These are phyloP conservation scores for Prionchulus punctatus DNA, from an alignment of 2,888 invertebrate genomes.

Conservation along the genomic window DNA sequence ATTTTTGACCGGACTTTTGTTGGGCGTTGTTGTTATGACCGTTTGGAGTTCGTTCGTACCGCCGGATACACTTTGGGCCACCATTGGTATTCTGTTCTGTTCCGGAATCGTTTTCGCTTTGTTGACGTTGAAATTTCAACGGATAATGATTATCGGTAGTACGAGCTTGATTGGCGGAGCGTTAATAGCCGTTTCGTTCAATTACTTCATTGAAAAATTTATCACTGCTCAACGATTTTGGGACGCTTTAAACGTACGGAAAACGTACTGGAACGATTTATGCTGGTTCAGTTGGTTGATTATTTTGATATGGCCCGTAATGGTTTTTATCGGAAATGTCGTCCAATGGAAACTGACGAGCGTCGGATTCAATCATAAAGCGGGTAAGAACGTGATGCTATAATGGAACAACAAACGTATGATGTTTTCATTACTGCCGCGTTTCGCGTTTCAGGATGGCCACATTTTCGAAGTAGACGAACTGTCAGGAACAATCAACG, in stretches of 20 bases:
- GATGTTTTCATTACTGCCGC: too few relatives aligned
- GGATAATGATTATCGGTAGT: slow-evolving; percentile 54
- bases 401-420: too few relatives aligned
- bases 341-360: slow-evolving; percentile 55
- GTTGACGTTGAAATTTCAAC: slow-evolving; percentile 56
- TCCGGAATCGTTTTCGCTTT: slow-evolving; percentile 53
- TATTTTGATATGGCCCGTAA: slow-evolving; percentile 54
- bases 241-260: slow-evolving; percentile 53
- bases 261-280: slow-evolving; percentile 36
- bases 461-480: too few relatives aligned
- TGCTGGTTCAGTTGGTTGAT: slow-evolving; percentile 59
- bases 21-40: slow-evolving; percentile 30
- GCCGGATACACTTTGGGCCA: too few relatives aligned
- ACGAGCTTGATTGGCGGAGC: slow-evolving; percentile 61
- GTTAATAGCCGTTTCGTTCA: slow-evolving; percentile 50
- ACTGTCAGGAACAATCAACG: too few relatives aligned
- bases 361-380: slow-evolving; percentile 39
- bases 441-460: too few relatives aligned
- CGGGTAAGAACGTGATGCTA: too few relatives aligned
- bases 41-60: slow-evolving; percentile 44
- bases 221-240: slow-evolving; percentile 53
- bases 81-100: slow-evolving; percentile 50
- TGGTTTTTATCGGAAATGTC: slow-evolving; percentile 49
- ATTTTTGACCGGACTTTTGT: slow-evolving; percentile 52
- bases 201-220: too few relatives aligned